Base-by-base conservation (phyloP, 2,888 invertebrate genomes). In the Acronicta alni region DNA sequence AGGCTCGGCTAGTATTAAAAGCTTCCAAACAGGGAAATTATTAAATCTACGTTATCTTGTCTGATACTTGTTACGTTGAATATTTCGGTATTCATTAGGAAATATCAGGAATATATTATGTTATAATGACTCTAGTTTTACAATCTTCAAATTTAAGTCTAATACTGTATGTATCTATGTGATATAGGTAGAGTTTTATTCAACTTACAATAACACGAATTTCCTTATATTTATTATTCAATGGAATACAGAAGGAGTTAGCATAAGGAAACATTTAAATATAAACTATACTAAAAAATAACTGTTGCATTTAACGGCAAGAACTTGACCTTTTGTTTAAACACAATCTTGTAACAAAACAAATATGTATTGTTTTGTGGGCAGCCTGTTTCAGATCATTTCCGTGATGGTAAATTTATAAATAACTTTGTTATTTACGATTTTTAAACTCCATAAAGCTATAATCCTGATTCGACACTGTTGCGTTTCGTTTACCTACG, bases 251-350 rank as follows among this genome's bases (percentile, higher is more conserved):
- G 10, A 30, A 30, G 10, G 46, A 55, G 18, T 8, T 16, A 18
- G 17, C 3, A 58, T 57, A 56, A 70, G 72, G 74, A 72, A 72
- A 56, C 43, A n/a, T 17, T 57, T 38, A 45, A 48, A 48, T 18
- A 59, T 23, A 46, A 45, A 44, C 35, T 42, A 62, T 54, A 32
- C 41, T 47, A 42, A 42, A 2, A 42, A 55, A 14, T 44, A 74
- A 64, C 68, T 65, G 56, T 74, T 23, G 45, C 57, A 68, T 62
- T 65, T 38, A 52, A 54, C 38, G 16, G 37, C 37, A 45, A 46
- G 64, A 73, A 61, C 74, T 74, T 74, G 75, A 75, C 72, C 75
- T 74, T 74, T 69, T n/a, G 35, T 56, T 68, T 54, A 63, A 42
- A 48, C 52, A 56, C 32, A 59, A 67, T 49, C 57, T 41, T 57